Base-by-base conservation (phyloP, 1,140 invertebrate genomes). In the Cyclargus thomasi region DNA sequence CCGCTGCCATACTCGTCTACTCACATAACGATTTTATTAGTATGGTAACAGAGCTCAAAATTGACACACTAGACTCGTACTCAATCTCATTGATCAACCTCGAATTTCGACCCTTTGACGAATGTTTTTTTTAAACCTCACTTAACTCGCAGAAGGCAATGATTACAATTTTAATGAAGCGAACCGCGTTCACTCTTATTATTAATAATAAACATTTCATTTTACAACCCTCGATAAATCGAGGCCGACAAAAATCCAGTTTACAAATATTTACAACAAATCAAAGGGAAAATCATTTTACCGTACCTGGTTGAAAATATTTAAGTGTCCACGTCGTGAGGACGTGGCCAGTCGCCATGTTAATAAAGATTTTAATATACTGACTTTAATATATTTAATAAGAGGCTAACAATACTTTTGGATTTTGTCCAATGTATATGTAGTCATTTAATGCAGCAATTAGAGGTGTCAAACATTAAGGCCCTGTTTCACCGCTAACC, bases 51-150 rank as follows among this genome's bases (percentile, higher is more conserved):
- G 29, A 8, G 8, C 29, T 29, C 39, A 2, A 47, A 47, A 16
- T 14, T 16, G 39, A 11, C 14, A 47, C 39, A 47, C 1, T 16
- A 47, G 8, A 8, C 29, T 29, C n/a, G n/a, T n/a, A 29, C 29
- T 7, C 8, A 5, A n/a, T 53, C 5, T n/a, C 53, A 18, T 55
- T 55, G 53, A 55, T 55, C 55, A 20, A 20, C 18, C 3, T 21
- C 18, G 20, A 21, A 7, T 5, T 2, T 17, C 18, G 18, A 59
- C 55, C 64, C 64, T 65, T 53, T 65, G 53, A 65, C 22, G 20
- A 55, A n/a, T 11, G 20, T 17, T 55, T 65, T 65, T 65, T 65
- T 65, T 65, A 23, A 64, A 64, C 63, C 36, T 64, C 47, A 55
- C 57, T 55, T 53, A 47, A 55, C n/a, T 55, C 22, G 21, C 22